Percentiles rank a stretch among this genome's conserved stretches.
phyloP scores from a whole-genome alignment of 2,797 vertebrate genomes.

The Pangasius krempfi region DNA sequence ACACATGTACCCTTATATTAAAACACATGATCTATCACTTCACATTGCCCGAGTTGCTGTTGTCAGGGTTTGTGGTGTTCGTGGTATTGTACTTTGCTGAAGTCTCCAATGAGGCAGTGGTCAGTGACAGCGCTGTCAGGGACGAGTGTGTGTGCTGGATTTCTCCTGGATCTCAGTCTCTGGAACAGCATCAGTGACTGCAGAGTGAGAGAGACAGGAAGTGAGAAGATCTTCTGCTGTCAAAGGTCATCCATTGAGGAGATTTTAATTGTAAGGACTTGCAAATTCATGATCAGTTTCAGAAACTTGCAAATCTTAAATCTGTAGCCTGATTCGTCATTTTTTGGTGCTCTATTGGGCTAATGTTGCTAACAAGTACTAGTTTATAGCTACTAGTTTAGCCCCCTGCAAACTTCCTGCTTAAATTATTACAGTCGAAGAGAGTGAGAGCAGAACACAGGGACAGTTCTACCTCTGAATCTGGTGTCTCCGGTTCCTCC shows the following conservation, averaged over 20 bases:
- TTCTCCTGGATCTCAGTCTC: conserved; percentile 35
- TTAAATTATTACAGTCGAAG: too few species aligned
- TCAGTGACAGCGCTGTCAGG: conserved; percentile 43
- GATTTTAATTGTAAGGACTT: too few species aligned
- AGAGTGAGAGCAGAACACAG: neutral
- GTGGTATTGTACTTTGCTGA: conserved; percentile 59
- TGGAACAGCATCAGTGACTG: conserved; percentile 44
- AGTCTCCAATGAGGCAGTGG: conserved; percentile 60
- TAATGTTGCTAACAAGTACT: too few species aligned
- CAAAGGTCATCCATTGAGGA: too few species aligned
- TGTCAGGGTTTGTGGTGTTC: neutral
- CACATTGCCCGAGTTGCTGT: neutral
- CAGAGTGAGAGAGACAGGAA: neutral
- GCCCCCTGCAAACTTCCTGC: neutral
- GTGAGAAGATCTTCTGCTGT: neutral
- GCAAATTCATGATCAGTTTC: too few species aligned
- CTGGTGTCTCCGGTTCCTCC: neutral
- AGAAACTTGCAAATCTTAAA: too few species aligned
- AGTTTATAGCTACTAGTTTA: neutral
- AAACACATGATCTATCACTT: neutral
- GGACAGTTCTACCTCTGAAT: conserved; percentile 9
- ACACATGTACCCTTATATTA: neutral
- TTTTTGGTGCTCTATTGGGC: too few species aligned
- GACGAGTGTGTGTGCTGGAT: conserved; percentile 32
- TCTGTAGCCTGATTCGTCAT: too few species aligned